Conservation (phyloP, 2,888 invertebrate genomes). For the Taenaris catops region DNA sequence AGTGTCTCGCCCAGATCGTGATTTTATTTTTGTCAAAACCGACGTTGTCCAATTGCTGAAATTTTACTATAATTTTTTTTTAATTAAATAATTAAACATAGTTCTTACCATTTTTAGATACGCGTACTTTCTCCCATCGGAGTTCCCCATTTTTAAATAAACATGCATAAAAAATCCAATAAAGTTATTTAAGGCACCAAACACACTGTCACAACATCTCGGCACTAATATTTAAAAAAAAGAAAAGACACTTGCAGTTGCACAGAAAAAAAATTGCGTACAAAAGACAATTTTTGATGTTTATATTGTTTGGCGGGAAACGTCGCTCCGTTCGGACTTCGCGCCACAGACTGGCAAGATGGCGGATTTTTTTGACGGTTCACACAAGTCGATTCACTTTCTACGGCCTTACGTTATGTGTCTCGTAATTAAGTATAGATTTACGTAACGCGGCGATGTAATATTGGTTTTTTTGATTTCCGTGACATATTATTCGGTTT, state of each 20-base stretch:
- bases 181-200: constrained; percentile 46
- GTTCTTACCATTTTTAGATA: constrained; percentile 63
- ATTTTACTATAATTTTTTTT: too few species aligned
- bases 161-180: constrained; percentile 35
- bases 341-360: constrained; percentile 74
- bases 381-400: constrained; percentile 79
- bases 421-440: constrained; percentile 73
- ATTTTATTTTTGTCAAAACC: too few species aligned
- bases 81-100: too few species aligned
- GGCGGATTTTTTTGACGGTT: constrained; percentile 76
- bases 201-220: constrained; percentile 67
- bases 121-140: constrained; percentile 51
- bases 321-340: constrained; percentile 63
- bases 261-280: constrained; percentile 45
- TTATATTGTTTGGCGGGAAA: constrained; percentile 56
- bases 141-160: constrained; percentile 54
- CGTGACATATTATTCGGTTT: constrained; percentile 35
- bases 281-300: constrained; percentile 45
- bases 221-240: constrained; percentile 24
- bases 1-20: too few species aligned
- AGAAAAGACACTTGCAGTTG: constrained; percentile 46
- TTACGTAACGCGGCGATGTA: constrained; percentile 72
- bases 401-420: constrained; percentile 78
- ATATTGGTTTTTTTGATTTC: constrained; percentile 52
- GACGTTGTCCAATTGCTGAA: too few species aligned